Base-by-base conservation (phyloP, 2,888 invertebrate genomes). In the Noctua fimbriata region DNA sequence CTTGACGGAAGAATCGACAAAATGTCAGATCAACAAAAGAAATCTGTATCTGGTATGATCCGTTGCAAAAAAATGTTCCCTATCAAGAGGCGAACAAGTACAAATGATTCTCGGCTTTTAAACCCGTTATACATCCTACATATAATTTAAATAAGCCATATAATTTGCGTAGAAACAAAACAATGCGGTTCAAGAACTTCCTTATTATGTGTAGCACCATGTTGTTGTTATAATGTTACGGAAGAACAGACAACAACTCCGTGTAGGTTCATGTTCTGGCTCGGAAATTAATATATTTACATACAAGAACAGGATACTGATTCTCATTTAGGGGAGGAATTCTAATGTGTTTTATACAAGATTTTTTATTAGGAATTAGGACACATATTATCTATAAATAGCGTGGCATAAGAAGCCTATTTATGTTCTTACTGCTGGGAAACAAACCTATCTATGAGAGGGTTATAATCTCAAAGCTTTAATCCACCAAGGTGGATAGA, bases 161-260 rank as follows among this genome's bases (percentile, higher is more conserved):
- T 88, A 92, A 89, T 90, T 91, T 90, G 82, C 86, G 84, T 89
- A 76, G 91, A 91, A 92, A 92, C 91, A 92, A 91, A 93, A 91
- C 91, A 91, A 82, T 82, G 85, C 77, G 76, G 79, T 78, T 85
- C 83, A 89, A 87, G 89, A 91, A 89, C 87, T 88, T 87, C 86
- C 88, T 91, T 91, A 91, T 91, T 91, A 91, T 90, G 89, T 90
- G 89, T 83, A 81, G 81, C 86, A 83, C n/a, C 89, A 87, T 91
- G 91, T 91, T 94, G 89, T 91, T 91, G 87, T 91, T 90, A 89
- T 91, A 92, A 89, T 89, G 91, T 91, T 91, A 84, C 79, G 78
- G 83, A 91, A 91, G 91, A 85, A 87, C 83, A 76, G 83, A 69
- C 52, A 91, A 92, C 89, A 91, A 92, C 90, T 92, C 91, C 79